These are phyloP conservation scores for Cephus cinctus DNA, from an alignment of 1,140 invertebrate species.

Conservation along the genomic window DNA sequence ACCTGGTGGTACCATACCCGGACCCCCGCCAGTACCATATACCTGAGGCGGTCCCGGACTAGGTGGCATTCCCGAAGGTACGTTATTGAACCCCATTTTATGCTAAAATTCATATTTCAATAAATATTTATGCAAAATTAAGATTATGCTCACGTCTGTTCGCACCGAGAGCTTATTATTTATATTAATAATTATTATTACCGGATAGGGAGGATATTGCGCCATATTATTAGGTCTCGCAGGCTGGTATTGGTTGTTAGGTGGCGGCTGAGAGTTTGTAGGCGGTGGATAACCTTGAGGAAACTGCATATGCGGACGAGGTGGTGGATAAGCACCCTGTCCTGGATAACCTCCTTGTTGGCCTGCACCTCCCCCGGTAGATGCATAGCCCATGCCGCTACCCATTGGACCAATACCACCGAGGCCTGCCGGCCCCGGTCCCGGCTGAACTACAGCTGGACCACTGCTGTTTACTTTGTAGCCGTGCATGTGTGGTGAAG, in stretches of 20 bases:
- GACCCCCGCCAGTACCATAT: conserved; percentile 46
- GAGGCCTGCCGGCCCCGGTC: conserved; percentile 42
- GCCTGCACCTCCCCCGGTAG: conserved; percentile 45
- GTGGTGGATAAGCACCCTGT: conserved; percentile 50
- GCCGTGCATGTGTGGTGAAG: conserved; percentile 62
- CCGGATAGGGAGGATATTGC: conserved; percentile 53
- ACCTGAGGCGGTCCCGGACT: conserved; percentile 49
- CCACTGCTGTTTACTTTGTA: conserved; percentile 59
- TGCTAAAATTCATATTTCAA: conserved; percentile 42
- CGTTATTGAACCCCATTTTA: conserved; percentile 53
- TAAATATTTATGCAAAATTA: no score
- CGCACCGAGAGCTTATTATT: no score
- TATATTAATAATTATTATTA: conserved; percentile 26
- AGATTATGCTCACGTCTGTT: no score
- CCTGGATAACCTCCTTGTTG: conserved; percentile 52
- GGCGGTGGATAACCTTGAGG: conserved; percentile 49
- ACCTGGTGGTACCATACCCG: conserved; percentile 58
- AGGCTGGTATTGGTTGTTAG: conserved; percentile 53
- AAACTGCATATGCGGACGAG: conserved; percentile 52
- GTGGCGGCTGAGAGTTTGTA: conserved; percentile 47
- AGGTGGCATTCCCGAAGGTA: conserved; percentile 47
- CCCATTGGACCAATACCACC: conserved; percentile 49
- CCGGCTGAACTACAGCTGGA: conserved; percentile 46
- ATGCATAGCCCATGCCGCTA: conserved; percentile 48
- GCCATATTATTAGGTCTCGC: conserved; percentile 51